Base-by-base conservation (phyloP, 2,797 vertebrate species). In the Artibeus jamaicensis region DNA sequence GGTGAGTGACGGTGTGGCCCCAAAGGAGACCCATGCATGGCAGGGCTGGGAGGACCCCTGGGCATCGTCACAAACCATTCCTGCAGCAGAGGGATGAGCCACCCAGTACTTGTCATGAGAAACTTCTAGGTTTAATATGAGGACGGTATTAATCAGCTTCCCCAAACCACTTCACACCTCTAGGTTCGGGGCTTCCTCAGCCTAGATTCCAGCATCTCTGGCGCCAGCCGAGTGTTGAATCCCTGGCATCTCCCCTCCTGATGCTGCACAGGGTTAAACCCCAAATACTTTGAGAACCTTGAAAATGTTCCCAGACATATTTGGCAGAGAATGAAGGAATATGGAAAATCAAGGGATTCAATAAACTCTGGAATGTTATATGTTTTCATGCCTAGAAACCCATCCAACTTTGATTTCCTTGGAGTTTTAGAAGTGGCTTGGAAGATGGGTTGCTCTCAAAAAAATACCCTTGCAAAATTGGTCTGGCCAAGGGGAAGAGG, bases 1-100 rank as follows among this genome's bases (percentile, higher is more conserved):
- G 98, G 98, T 99, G 86, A 98, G 98, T 97, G 26, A 15, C 7
- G 37, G 55, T 0, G 4, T 34, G 89, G 32, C 8, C 24, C 55
- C 6, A 15, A 1, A 62, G 9, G 34, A 48, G 42, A 37, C 3
- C 21, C 15, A 32, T 48, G 65, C 3, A 0, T 5, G 65, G 4
- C 14, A 39, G 55, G 44, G 21, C 14, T 22, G 50, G 91, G 39
- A 39, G 67, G 50, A 59, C 2, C 55, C 14, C 29, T 3, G n/a
- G 34, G 9, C 48, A 39, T 39, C 24, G 21, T 68, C 87, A 68
- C 53, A 89, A 84, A 79, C 44, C 32, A 46, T n/a, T 10, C 53
- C 16, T 76, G 37, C 18, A 57, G 50, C 29, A 42, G 32, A 59
- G 19, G 18, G 44, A 39, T 39, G 46, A 71, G 53, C 50, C 21